Evolutionary conservation across 1,140 invertebrate genomes (phyloP).

Genomic region (Pseudomyrmex gracilis): DNA sequence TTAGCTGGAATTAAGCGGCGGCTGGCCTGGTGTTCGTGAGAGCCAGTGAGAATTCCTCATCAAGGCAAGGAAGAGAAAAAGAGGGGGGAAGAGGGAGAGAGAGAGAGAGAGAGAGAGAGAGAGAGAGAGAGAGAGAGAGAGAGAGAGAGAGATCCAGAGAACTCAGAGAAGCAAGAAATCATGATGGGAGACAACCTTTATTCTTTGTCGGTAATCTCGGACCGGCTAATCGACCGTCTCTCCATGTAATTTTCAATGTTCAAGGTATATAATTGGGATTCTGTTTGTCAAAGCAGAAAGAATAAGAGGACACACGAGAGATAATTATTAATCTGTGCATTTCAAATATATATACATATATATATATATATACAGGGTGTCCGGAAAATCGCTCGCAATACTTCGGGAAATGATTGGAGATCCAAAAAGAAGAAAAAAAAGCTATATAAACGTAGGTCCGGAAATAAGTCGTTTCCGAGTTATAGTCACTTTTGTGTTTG

Average conservation of each 20-base stretch:
- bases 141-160: constrained; percentile 29
- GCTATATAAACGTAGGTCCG: too few relatives aligned
- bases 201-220: constrained; percentile 35
- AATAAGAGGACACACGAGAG: neutral
- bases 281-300: neutral
- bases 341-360: neutral
- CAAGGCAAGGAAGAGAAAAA: constrained; percentile 32
- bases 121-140: constrained; percentile 14
- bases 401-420: too few relatives aligned
- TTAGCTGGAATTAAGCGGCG: constrained; percentile 82
- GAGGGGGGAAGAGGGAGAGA: constrained; percentile 39
- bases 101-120: too few relatives aligned
- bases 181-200: constrained; percentile 53
- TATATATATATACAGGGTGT: neutral
- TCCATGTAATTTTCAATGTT: constrained; percentile 42
- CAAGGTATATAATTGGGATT: constrained; percentile 44
- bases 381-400: too few relatives aligned
- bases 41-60: constrained; percentile 49
- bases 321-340: neutral
- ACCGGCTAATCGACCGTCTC: constrained; percentile 45
- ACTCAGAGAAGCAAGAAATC: constrained; percentile 30
- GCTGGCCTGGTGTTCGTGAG: constrained; percentile 60
- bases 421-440: too few relatives aligned
- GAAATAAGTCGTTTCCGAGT: too few relatives aligned
- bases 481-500: too few relatives aligned